Evolutionary conservation across 2,888 invertebrate species (phyloP), one percentile per base, ranked within the genome.

Genomic region (Galerucella pusilla): DNA sequence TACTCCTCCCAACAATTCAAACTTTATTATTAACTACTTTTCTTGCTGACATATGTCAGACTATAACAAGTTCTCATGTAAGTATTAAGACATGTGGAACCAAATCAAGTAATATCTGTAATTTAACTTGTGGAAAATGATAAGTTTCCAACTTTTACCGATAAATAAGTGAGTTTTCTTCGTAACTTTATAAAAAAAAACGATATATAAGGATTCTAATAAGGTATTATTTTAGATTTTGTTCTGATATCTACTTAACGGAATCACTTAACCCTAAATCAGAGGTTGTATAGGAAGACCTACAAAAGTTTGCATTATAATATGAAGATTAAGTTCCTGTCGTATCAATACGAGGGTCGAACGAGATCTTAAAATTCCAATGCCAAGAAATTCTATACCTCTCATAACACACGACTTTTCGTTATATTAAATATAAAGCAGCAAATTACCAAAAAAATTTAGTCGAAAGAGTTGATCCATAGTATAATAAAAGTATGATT

Each of bases 221-320:
- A 72, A 76, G 80, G 79, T 71, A 79, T 80, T 80, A 79, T 78
- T 80, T 35, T 77, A 77, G 75, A 78, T 81, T 80, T 80, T 49
- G 81, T 83, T 83, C 75, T 81, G 82, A 84, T 83, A 83, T 84
- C 83, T 52, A 52, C n/a, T 82, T 35, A 83, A 84, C 79, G 75
- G 81, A 82, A 82, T 80, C 84, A 84, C 82, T 85, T 84, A 84
- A 84, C 85, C 84, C 84, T 79, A 78, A 82, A 79, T 82, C 75
- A 80, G 80, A 78, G 80, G 80, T 80, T 78, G 76, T 77, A 81
- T 77, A 79, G 71, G 85, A 85, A 85, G 83, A 82, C 85, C 77
- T 82, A 82, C 75, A 82, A 76, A 66, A 68, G 66, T 78, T 75
- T 68, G 76, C 73, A 63, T 67, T 67, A 75, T 60, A 54, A 20